Percentiles rank a stretch among this genome's conserved stretches.
These are phyloP conservation scores for Mus spicilegus DNA, from an alignment of 2,113 vertebrate genomes.

Conservation along the genomic window DNA sequence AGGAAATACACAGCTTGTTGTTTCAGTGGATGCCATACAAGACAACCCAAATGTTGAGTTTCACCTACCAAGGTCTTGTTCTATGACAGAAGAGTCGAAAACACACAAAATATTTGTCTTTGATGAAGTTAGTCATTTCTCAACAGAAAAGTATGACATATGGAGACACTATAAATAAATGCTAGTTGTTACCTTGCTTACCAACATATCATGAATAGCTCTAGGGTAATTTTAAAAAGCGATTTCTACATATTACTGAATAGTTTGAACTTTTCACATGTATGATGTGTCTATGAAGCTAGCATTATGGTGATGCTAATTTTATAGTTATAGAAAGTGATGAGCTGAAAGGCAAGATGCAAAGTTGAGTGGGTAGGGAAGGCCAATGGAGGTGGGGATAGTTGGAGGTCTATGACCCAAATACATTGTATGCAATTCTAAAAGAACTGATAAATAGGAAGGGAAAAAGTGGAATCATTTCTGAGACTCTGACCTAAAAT, in stretches of 20 bases:
- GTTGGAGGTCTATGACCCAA: not conserved
- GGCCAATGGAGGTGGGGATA: not conserved
- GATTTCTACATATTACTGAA: not conserved
- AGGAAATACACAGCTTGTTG: not conserved
- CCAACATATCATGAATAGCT: not conserved
- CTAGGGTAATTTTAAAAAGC: not conserved
- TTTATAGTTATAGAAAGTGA: not conserved
- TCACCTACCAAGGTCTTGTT: not conserved
- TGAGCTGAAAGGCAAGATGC: not conserved
- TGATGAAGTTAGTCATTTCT: not conserved
- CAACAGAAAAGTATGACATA: not conserved
- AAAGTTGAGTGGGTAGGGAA: not conserved
- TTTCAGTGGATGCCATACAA: not conserved
- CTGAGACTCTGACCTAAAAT: not conserved
- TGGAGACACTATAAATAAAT: conserved; percentile 9
- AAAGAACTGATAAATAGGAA: not conserved
- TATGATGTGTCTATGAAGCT: not conserved
- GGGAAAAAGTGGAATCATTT: not conserved
- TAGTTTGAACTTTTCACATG: not conserved
- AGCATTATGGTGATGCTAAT: not conserved
- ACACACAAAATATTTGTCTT: conserved; percentile 10
- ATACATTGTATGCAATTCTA: too few species aligned
- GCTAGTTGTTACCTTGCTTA: not conserved
- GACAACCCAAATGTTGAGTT: not conserved
- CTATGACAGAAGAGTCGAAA: not conserved